These are phyloP conservation scores for Neotoma lepida DNA, from an alignment of 2,113 vertebrate species.

Conservation along the genomic window DNA sequence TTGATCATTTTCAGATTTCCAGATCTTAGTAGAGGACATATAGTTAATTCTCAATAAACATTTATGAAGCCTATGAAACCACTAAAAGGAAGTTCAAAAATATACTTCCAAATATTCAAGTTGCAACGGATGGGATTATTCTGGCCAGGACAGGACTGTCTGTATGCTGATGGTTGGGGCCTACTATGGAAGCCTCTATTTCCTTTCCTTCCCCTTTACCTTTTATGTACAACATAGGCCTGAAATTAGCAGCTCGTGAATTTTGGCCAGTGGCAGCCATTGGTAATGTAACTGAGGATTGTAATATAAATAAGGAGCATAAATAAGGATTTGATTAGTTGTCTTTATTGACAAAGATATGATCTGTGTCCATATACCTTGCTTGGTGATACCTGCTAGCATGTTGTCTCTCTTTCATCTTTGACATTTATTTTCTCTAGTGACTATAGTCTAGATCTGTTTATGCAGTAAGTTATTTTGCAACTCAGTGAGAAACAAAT, in stretches of 20 bases:
- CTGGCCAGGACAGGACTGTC: not conserved
- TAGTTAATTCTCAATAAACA: slow-evolving; percentile 34
- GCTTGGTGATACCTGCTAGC: slow-evolving; percentile 64
- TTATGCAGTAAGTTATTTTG: slow-evolving; percentile 35
- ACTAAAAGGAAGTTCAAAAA: not conserved
- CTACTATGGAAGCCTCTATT: not conserved
- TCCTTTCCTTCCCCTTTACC: not conserved
- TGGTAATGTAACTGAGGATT: slow-evolving; percentile 56
- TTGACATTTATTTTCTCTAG: slow-evolving; percentile 58
- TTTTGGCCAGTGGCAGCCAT: slow-evolving; percentile 55
- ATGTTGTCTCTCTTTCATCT: slow-evolving; percentile 49
- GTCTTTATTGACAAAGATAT: slow-evolving; percentile 65
- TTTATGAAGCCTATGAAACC: not conserved
- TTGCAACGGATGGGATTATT: not conserved
- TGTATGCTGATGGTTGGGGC: not conserved
- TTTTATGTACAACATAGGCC: not conserved
- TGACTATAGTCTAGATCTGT: not conserved
- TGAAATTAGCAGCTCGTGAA: not conserved
- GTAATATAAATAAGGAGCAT: not conserved
- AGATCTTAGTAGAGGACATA: not conserved
- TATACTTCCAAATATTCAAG: not conserved
- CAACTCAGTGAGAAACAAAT: slow-evolving; percentile 52
- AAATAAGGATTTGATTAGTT: slow-evolving; percentile 67
- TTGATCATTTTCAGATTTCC: not conserved
- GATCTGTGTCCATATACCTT: slow-evolving; percentile 58